phyloP scores from a whole-genome alignment of 35 echinoderm and acorn worm species.

The Diadema setosum region DNA sequence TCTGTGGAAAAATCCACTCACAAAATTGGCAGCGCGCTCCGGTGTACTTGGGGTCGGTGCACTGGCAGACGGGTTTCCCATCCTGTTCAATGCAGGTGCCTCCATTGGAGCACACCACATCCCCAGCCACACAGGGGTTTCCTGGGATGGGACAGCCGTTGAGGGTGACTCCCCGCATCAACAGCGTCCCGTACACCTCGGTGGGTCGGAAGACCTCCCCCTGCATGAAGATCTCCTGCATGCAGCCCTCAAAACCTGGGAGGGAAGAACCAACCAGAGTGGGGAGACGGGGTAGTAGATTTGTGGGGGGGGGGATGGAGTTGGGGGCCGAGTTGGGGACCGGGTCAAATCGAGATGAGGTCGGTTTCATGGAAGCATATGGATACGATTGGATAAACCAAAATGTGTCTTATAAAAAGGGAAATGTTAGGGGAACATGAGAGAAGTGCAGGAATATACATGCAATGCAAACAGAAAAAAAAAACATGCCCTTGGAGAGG shows the following conservation, averaged over 20 bases:
- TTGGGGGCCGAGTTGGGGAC: too few relatives aligned
- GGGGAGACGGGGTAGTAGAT: neutral
- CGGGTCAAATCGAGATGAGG: too few relatives aligned
- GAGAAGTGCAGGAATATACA: too few relatives aligned
- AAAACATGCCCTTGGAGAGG: too few relatives aligned
- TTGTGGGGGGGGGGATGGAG: too few relatives aligned
- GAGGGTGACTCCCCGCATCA: constrained; percentile 3
- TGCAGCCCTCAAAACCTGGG: constrained; percentile 1
- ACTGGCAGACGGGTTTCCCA: neutral
- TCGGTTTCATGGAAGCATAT: too few relatives aligned
- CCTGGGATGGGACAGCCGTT: neutral
- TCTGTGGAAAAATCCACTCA: neutral
- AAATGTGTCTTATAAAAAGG: too few relatives aligned
- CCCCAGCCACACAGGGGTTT: constrained; percentile 6
- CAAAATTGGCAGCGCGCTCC: constrained; percentile 14
- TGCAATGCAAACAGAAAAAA: too few relatives aligned
- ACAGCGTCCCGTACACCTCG: neutral
- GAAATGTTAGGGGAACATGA: too few relatives aligned
- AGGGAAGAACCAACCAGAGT: neutral
- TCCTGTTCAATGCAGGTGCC: neutral
- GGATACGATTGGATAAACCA: too few relatives aligned
- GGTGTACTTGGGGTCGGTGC: neutral
- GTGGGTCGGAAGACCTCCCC: neutral
- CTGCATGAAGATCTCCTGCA: neutral
- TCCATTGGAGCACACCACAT: neutral